A percentile compares a stretch with the other conserved stretches of the same genome.
Conservation (phyloP, 2,797 vertebrate species). For the Parauchenoglanis punctatus region DNA sequence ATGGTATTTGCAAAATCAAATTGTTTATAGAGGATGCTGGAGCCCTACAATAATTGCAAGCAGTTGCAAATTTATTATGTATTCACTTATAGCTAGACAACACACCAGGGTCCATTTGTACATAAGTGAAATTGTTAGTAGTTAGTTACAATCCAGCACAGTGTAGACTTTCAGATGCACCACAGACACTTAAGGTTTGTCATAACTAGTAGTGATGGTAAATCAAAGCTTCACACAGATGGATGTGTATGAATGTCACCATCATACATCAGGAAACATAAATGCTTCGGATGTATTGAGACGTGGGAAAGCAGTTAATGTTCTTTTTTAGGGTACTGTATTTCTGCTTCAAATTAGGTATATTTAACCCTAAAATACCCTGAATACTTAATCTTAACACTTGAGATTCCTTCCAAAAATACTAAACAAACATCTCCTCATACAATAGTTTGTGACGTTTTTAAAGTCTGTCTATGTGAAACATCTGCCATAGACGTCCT, state of each 20-base stretch:
- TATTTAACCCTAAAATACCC: background rate
- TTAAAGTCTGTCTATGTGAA: too few species aligned
- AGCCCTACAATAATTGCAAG: background rate
- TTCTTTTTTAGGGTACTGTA: background rate
- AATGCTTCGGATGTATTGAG: background rate
- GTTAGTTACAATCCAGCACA: too few species aligned
- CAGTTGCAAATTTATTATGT: background rate
- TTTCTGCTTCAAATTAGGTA: background rate
- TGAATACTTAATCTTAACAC: background rate
- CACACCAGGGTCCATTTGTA: background rate
- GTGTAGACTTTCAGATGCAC: background rate
- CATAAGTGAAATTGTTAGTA: background rate
- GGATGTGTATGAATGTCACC: too few species aligned
- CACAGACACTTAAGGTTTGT: background rate
- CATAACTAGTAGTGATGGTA: background rate
- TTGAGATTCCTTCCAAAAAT: background rate
- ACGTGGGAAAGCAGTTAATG: background rate
- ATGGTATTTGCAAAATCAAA: background rate
- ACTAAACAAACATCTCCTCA: background rate
- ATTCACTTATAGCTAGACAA: background rate
- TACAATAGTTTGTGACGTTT: too few species aligned
- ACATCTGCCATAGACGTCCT: background rate
- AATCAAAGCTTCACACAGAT: too few species aligned
- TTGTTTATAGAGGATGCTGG: background rate
- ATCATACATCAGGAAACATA: too few species aligned